phyloP scores from a whole-genome alignment of 1,140 invertebrate species.

The Drosophila tsacasi region DNA sequence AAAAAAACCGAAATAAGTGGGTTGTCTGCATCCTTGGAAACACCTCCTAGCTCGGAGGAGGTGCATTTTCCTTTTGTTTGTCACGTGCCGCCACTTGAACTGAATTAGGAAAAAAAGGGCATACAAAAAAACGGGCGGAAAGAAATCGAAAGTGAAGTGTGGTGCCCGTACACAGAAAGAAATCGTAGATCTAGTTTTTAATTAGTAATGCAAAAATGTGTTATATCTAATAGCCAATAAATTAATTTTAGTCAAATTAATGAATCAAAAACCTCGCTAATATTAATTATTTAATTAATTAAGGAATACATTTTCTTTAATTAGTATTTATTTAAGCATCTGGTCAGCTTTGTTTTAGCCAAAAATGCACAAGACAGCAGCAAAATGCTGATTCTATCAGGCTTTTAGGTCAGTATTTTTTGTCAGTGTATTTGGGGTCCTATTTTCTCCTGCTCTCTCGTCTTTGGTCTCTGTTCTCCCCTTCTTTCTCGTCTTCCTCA shows the following conservation, averaged over 20 bases:
- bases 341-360: too few species aligned
- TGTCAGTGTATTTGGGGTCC: not conserved
- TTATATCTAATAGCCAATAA: too few species aligned
- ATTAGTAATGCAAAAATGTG: too few species aligned
- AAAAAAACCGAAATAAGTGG: too few species aligned
- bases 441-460: not conserved
- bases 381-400: too few species aligned
- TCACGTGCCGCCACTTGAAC: constrained; percentile 73
- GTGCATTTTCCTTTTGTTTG: constrained; percentile 59
- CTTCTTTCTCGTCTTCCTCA: not conserved
- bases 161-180: not conserved
- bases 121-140: constrained; percentile 11
- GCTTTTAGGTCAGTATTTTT: not conserved
- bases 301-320: too few species aligned
- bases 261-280: too few species aligned
- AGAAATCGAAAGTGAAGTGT: constrained; percentile 24
- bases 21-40: not conserved
- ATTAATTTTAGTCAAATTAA: too few species aligned
- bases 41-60: not conserved
- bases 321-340: too few species aligned
- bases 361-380: too few species aligned
- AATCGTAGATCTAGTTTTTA: not conserved
- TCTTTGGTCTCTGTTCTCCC: not conserved
- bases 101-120: constrained; percentile 34
- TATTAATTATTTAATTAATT: too few species aligned